Evolutionary conservation across 2,113 vertebrate genomes (phyloP), one percentile per base, ranked within the genome.

Genomic region (Columbina picui): DNA sequence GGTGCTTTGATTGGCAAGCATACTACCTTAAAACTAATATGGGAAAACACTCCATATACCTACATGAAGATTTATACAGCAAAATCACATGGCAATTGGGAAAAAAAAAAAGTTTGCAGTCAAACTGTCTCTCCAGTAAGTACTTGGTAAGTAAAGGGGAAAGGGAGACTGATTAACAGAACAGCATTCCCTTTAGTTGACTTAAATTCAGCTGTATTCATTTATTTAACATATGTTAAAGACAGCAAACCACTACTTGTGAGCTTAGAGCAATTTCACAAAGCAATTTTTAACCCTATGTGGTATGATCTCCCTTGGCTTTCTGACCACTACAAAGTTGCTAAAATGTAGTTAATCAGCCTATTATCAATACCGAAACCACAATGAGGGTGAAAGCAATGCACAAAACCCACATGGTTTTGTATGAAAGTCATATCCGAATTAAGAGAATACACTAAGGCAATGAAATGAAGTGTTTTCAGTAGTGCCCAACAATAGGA

Each of bases 161-260:
- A 87, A 84, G 55, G 9, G 3, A 89, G 60, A 39, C 55, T 52
- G 76, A 95, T 73, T 74, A 94, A 67, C 8, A 85, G 53, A 88
- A 56, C 52, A 95, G 63, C 13, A 5, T 61, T 89, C 43, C 20
- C 80, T 85, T 67, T 19, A 87, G 63, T 26, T 87, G 84, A 90
- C 85, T 90, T 75, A 49, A 93, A 64, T 94, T 89, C 89, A 90
- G 39, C 74, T 88, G 59, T 34, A 78, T 75, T 90, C 60, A 87
- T 90, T 93, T 92, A 93, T 89, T 88, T 79, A 87, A 88, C 83
- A 96, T 65, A 90, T 68, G 45, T 95, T 65, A 93, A 84, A 92
- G 52, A 94, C 26, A 89, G 52, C 56, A 87, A 81, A 69, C 29
- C 52, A 76, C 41, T 86, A 96, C 69, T 90, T 93, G n/a, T 64